These are phyloP conservation scores for Lipophrys pholis DNA, from an alignment of 2,113 vertebrate genomes.

Conservation along the genomic window DNA sequence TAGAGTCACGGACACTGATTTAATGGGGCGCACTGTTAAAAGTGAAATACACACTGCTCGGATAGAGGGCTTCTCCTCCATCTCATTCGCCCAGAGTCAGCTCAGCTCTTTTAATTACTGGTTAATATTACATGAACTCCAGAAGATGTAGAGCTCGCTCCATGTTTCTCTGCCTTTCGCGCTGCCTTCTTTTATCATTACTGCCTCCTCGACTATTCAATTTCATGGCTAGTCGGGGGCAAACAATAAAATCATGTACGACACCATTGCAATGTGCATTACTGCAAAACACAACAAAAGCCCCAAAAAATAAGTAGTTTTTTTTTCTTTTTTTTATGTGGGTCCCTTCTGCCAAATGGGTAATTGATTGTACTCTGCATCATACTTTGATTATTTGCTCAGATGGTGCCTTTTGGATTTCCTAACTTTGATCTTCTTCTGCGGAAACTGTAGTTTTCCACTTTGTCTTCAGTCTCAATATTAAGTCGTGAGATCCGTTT, in stretches of 20 bases:
- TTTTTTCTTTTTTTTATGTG: neutral
- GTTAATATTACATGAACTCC: slow-evolving; percentile 60
- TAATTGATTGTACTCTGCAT: slow-evolving; percentile 9
- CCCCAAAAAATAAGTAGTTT: slow-evolving; percentile 19
- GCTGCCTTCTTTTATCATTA: slow-evolving; percentile 8
- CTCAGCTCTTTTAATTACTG: slow-evolving; percentile 53
- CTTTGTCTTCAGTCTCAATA: neutral
- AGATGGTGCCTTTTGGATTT: slow-evolving; percentile 10
- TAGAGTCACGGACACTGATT: slow-evolving; percentile 2
- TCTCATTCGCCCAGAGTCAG: slow-evolving; percentile 37
- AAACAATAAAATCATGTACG: slow-evolving; percentile 23
- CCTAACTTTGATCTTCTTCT: neutral
- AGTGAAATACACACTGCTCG: slow-evolving; percentile 16
- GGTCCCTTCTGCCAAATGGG: slow-evolving; percentile 7
- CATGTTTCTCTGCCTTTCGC: slow-evolving; percentile 12
- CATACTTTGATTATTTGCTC: slow-evolving; percentile 34
- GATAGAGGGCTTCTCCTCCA: slow-evolving; percentile 20
- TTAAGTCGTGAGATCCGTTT: neutral
- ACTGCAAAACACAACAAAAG: slow-evolving; percentile 30
- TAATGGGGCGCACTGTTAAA: slow-evolving; percentile 10
- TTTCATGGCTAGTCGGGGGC: neutral
- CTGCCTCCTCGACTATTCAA: slow-evolving; percentile 14
- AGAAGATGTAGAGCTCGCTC: slow-evolving; percentile 27
- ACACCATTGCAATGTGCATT: slow-evolving; percentile 25
- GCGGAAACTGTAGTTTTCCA: too few relatives aligned